Evolutionary conservation across 2,888 invertebrate species (phyloP), one percentile per base, ranked within the genome.

Genomic region (Anthophora plumipes): DNA sequence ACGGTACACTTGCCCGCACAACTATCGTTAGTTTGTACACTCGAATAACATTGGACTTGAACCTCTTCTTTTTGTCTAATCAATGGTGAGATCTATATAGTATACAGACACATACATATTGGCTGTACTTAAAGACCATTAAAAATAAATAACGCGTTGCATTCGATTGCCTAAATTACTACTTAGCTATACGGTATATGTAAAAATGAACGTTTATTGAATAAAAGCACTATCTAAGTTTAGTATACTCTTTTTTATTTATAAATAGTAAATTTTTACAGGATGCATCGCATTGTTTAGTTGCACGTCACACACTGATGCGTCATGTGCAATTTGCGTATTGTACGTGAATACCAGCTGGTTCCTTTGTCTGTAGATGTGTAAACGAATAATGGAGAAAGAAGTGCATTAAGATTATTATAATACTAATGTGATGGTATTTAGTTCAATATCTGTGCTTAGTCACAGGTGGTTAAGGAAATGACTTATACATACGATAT

Each of bases 391-490:
- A 57, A 72, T 59, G 50, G 22, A 54, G 60, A 74, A 73, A 60
- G 68, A 37, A 73, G n/a, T 61, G 39, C 14, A 50, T 64, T 25
- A 2, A 25, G 66, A 73, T 80, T 80, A 73, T n/a, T 54, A 11
- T 60, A 46, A 64, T 54, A 60, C n/a, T 52, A 59, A 54, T 66
- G 55, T 22, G 41, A 22, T 17, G 20, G 52, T 20, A 59, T 54
- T 66, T 54, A 25, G 2, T 50, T 70, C 63, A 52, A 39, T 39
- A n/a, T 52, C 48, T 63, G 82, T 54, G 61, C n/a, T 77, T 80
- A 70, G 72, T 80, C 71, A 77, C 84, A 84, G 82, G 74, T 83
- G 84, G 80, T 50, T 63, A 68, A 66, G 55, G 48, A 64, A 77
- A 83, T 83, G 80, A 48, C 41, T 46, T 59, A 68, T 69, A 17